phyloP scores from a whole-genome alignment of 2,797 vertebrate genomes.

The Dromococcyx pavoninus region DNA sequence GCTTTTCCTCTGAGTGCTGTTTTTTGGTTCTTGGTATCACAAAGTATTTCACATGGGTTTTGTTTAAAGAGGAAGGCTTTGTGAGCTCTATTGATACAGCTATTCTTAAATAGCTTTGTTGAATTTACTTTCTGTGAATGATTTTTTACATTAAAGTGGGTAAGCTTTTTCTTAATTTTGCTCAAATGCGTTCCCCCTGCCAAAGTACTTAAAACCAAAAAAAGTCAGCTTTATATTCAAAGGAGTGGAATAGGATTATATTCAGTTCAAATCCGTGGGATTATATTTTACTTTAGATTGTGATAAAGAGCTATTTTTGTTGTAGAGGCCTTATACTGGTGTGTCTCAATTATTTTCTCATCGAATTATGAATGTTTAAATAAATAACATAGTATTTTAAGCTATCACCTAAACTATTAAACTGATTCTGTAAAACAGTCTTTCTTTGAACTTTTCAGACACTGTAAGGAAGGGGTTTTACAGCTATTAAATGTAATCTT shows the following conservation, averaged over 20 bases:
- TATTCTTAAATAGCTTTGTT: background rate
- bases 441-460: background rate
- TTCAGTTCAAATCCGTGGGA: background rate
- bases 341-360: background rate
- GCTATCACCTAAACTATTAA: background rate
- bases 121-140: background rate
- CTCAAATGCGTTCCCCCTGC: background rate
- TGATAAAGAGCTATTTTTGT: background rate
- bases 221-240: background rate
- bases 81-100: background rate
- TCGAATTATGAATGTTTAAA: background rate
- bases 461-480: background rate
- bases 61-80: background rate
- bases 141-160: background rate
- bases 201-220: background rate
- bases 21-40: background rate
- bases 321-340: background rate
- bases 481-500: background rate
- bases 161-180: background rate
- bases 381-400: background rate
- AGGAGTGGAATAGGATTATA: background rate
- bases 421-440: background rate
- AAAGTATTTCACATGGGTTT: background rate
- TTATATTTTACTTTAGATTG: background rate
- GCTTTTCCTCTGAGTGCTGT: background rate